Evolutionary conservation across 2,888 invertebrate genomes (phyloP).

Genomic region (Tholera decimalis): DNA sequence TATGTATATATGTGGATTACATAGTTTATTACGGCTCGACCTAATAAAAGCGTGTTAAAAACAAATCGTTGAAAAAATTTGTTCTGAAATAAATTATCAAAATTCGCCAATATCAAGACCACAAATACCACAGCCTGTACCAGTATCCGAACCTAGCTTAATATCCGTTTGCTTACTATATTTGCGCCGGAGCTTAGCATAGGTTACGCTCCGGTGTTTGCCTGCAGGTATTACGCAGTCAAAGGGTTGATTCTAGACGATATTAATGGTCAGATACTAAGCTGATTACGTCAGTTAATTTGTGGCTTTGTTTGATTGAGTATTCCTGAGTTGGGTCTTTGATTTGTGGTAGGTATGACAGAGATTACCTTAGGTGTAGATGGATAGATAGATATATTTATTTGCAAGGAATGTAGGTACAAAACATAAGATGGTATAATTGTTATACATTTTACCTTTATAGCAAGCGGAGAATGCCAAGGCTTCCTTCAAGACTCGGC

Average conservation of each 20-base stretch:
- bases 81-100: conserved; percentile 1
- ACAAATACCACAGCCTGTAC: conserved; percentile 44
- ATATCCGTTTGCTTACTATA: conserved; percentile 86
- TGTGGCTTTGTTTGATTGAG: conserved; percentile 64
- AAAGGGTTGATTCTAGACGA: conserved; percentile 80
- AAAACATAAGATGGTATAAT: no score
- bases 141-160: conserved; percentile 82
- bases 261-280: conserved; percentile 67
- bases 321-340: conserved; percentile 25
- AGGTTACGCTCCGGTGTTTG: conserved; percentile 78
- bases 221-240: conserved; percentile 73
- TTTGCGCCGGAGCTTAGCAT: conserved; percentile 84
- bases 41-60: no score
- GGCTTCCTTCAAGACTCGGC: no score
- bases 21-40: no score
- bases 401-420: no score
- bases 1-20: no score
- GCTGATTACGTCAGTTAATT: conserved; percentile 83
- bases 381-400: no score
- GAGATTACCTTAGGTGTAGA: background rate
- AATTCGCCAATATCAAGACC: conserved; percentile 8
- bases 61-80: no score
- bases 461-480: no score
- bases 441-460: no score
- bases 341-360: background rate